A percentile compares a stretch with the other conserved stretches of the same genome.
Evolutionary conservation across 2,113 vertebrate species (phyloP).

Genomic region (Triplophysa siluroides): DNA sequence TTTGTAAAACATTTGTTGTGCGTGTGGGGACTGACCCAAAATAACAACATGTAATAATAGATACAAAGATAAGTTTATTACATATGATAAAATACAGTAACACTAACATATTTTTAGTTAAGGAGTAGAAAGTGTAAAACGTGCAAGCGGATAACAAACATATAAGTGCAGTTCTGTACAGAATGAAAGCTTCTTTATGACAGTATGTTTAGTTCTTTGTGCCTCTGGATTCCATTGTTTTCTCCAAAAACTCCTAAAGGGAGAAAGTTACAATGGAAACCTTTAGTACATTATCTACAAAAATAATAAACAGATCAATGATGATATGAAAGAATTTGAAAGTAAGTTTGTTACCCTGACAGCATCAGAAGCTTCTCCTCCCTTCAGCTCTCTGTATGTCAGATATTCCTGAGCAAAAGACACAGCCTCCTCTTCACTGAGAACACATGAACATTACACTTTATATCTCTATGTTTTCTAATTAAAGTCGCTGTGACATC

Average conservation of each 20-base stretch:
- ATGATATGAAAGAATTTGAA: neutral
- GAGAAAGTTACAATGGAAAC: neutral
- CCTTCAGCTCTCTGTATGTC: slow-evolving; percentile 61
- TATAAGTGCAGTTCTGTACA: neutral
- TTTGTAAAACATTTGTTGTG: too few species aligned
- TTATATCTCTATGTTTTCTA: neutral
- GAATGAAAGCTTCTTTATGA: neutral
- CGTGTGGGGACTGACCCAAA: too few species aligned
- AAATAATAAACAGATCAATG: neutral
- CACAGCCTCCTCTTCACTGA: slow-evolving; percentile 81
- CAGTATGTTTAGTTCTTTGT: neutral
- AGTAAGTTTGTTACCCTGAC: slow-evolving; percentile 75
- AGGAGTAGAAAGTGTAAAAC: neutral
- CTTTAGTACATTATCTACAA: too few species aligned
- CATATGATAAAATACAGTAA: neutral
- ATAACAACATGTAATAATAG: too few species aligned
- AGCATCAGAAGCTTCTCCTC: slow-evolving; percentile 66
- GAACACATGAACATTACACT: neutral
- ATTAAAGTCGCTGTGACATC: neutral
- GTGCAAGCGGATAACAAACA: neutral
- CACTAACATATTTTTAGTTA: neutral
- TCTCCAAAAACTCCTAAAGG: slow-evolving; percentile 63
- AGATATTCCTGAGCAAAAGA: slow-evolving; percentile 77
- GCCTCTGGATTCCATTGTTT: slow-evolving; percentile 36
- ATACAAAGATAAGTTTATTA: too few species aligned